A percentile compares a stretch with the other conserved stretches of the same genome.
phyloP scores from a whole-genome alignment of 2,113 vertebrate genomes.

The Cricetomys ansorgei region DNA sequence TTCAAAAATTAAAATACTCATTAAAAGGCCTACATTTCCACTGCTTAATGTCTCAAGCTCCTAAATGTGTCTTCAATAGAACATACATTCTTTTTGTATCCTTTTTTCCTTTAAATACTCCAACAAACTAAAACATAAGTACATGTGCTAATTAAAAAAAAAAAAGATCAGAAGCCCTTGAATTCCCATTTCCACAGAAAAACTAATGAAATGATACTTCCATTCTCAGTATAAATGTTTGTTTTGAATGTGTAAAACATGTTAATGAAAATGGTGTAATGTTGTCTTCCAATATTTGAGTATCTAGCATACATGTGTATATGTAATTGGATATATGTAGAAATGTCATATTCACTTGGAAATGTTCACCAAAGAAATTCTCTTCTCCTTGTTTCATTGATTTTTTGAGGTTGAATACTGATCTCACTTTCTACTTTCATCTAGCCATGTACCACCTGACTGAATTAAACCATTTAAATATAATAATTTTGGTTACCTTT shows the following conservation, averaged over 20 bases:
- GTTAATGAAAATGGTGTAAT: neutral
- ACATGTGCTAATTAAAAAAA: neutral
- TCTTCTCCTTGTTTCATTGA: neutral
- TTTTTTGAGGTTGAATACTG: no score
- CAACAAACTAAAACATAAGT: constrained; percentile 18
- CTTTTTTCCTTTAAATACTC: neutral
- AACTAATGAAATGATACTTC: neutral
- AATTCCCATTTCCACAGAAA: neutral
- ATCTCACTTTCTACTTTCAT: neutral
- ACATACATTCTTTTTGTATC: neutral
- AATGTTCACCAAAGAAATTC: neutral
- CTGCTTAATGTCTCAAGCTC: neutral
- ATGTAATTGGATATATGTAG: neutral
- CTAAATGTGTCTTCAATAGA: neutral
- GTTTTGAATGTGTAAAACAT: neutral
- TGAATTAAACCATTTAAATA: constrained; percentile 25
- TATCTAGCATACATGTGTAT: neutral
- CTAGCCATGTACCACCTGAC: neutral
- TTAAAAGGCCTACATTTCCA: neutral
- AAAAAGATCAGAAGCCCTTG: neutral
- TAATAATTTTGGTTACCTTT: neutral
- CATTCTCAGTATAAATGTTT: constrained; percentile 8
- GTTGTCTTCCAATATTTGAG: neutral
- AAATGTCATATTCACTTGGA: neutral
- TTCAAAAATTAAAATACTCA: neutral